Evolutionary conservation across 2,113 vertebrate species (phyloP), one percentile per base, ranked within the genome.

Genomic region (Dolichallabes microphthalmus): DNA sequence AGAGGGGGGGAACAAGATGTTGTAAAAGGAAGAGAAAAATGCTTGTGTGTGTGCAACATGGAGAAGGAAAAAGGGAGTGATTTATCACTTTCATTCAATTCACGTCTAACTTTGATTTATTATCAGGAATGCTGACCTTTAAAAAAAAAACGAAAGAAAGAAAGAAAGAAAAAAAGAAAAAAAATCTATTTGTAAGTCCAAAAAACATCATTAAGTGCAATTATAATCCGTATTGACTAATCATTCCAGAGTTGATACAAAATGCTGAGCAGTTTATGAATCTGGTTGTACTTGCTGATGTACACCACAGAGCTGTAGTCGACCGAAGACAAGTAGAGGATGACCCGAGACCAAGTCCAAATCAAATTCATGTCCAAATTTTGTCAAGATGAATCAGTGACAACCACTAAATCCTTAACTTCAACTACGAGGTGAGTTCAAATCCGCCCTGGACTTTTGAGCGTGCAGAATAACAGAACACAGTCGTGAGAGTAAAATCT

Each of bases 31-130:
- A 30, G 75, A 32, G 27, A 78, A 27, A 35, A 58, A 13, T 60
- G 76, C 55, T 78, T 58, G 27, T 78, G 55, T 79, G 76, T 79
- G 76, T 79, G 60, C 27, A 79, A 60, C 75, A 77, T 77, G 57
- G 30, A 60, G 20, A 25, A 39, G 20, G 32, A 78, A 76, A 79
- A 20, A 60, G 55, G 32, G 57, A 60, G 20, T 15, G 76, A 60
- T 79, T 79, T 60, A 79, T 79, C 76, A 60, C 30, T 60, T 60
- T 25, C 30, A 60, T 78, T 58, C 75, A 78, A 58, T 32, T 32
- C 53, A 13, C 53, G 27, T 20, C 17, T 22, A 20, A 58, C 25
- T 76, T 53, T 76, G 50, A 76, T 76, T 14, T 75, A 75, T 75
- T n/a, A 75, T 75, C 45, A 75, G 73, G 25, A 27, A 52, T 30